A percentile compares a stretch with the other conserved stretches of the same genome.
Evolutionary conservation across 2,888 invertebrate genomes (phyloP).

Genomic region (Salticus scenicus): DNA sequence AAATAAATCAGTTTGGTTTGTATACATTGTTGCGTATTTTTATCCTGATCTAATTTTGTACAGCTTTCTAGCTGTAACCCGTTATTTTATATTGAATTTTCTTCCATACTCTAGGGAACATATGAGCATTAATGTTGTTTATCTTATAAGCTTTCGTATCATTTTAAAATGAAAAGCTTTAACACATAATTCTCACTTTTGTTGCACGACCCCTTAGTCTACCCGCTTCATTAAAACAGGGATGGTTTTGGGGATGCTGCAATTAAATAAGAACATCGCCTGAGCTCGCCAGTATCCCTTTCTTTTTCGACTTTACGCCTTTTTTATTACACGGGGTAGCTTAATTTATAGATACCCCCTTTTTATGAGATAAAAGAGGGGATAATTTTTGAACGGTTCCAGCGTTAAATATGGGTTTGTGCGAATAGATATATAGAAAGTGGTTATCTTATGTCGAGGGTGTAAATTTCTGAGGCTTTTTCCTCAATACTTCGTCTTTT

Average conservation of each 20-base stretch:
- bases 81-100: too few species aligned
- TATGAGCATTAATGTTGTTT: too few species aligned
- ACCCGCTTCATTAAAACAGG: slow-evolving; percentile 51
- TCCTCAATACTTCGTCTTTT: slow-evolving; percentile 30
- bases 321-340: slow-evolving; percentile 57
- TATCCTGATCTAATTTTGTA: too few species aligned
- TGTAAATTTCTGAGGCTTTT: slow-evolving; percentile 51
- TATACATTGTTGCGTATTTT: too few species aligned
- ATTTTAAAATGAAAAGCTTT: background rate
- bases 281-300: slow-evolving; percentile 11
- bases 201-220: background rate
- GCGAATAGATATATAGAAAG: slow-evolving; percentile 60
- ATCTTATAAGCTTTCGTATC: background rate
- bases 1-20: too few species aligned
- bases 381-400: slow-evolving; percentile 65
- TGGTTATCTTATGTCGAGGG: slow-evolving; percentile 58
- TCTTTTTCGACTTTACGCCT: slow-evolving; percentile 44
- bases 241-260: slow-evolving; percentile 51
- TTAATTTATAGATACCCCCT: slow-evolving; percentile 62
- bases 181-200: background rate
- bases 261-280: slow-evolving; percentile 59
- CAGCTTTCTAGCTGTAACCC: too few species aligned
- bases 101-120: too few species aligned
- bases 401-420: slow-evolving; percentile 57
- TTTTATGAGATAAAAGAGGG: slow-evolving; percentile 57